Conservation (phyloP, 2,888 invertebrate genomes). For the Lycophotia porphyrea region DNA sequence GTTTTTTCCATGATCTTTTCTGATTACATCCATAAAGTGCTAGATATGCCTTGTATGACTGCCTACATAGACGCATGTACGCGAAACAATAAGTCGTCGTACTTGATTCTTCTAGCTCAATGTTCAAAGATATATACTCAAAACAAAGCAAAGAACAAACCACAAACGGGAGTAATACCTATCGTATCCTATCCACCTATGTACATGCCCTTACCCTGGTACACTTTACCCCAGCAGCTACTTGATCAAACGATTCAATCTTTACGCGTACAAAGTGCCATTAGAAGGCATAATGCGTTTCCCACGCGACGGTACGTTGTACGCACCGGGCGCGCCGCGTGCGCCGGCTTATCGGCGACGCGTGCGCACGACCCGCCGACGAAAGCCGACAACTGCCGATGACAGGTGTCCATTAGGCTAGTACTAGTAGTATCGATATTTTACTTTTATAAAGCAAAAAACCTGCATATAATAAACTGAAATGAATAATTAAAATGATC, state of each 20-base stretch:
- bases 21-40: not conserved
- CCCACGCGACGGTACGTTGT: slow-evolving; percentile 67
- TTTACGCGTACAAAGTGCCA: slow-evolving; percentile 51
- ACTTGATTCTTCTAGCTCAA: not conserved
- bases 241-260: slow-evolving; percentile 46
- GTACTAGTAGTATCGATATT: slow-evolving; percentile 10
- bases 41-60: not conserved
- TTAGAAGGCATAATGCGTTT: slow-evolving; percentile 69
- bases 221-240: slow-evolving; percentile 8
- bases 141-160: not conserved
- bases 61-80: too few relatives aligned
- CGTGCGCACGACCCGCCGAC: slow-evolving; percentile 73
- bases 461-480: not conserved
- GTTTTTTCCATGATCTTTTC: not conserved
- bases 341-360: slow-evolving; percentile 71
- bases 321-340: slow-evolving; percentile 59
- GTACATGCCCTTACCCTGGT: not conserved
- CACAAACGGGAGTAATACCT: not conserved
- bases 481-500: not conserved
- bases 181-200: not conserved
- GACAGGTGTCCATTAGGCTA: slow-evolving; percentile 68
- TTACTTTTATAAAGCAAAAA: not conserved
- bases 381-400: slow-evolving; percentile 59
- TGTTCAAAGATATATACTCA: not conserved
- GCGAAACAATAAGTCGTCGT: not conserved